These are phyloP conservation scores for Cylindroiulus punctatus DNA, from an alignment of 2,888 invertebrate species.

Conservation along the genomic window DNA sequence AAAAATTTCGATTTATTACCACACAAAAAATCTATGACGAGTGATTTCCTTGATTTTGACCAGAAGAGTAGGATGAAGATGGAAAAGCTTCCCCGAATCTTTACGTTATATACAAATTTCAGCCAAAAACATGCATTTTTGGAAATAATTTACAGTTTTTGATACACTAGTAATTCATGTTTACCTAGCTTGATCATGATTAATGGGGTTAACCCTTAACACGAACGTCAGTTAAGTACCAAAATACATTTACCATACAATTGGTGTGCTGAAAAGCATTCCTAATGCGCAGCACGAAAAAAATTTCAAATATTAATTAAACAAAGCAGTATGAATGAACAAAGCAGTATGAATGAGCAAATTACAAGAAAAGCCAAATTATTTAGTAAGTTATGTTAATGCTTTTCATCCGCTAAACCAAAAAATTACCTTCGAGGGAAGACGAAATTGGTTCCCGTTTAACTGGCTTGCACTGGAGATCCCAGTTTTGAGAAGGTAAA, in stretches of 20 bases:
- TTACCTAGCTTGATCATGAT: no score
- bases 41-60: no score
- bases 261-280: neutral
- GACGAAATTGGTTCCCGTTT: constrained; percentile 7
- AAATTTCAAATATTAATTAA: no score
- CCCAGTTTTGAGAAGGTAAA: constrained; percentile 29
- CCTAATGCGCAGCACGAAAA: neutral
- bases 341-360: neutral
- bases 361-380: neutral
- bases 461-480: neutral
- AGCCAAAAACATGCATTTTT: no score
- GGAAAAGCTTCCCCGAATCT: no score
- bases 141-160: no score
- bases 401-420: neutral
- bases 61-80: no score
- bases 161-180: no score
- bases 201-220: no score
- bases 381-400: neutral
- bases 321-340: neutral
- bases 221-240: neutral
- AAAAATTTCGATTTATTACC: no score
- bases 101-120: no score
- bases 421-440: constrained; percentile 16
- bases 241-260: neutral
- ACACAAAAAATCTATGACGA: no score